Conservation (phyloP, 2,888 invertebrate species). For the Melieria picta region DNA sequence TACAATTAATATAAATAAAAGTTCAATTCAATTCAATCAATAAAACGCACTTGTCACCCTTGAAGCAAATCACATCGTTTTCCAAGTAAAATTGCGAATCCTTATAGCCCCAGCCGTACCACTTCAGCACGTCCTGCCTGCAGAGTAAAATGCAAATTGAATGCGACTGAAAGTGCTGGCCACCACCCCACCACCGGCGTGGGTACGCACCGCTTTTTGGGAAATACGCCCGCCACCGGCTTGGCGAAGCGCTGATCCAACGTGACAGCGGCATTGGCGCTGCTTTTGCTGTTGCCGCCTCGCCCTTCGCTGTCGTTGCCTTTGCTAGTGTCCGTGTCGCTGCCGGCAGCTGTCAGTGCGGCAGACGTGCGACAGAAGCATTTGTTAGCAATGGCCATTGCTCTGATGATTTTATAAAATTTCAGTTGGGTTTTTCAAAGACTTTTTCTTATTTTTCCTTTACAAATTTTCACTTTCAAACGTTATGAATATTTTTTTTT, state of each 20-base stretch:
- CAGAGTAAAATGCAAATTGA: slow-evolving; percentile 48
- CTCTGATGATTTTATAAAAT: neutral
- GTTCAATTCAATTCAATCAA: no score
- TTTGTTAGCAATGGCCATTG: slow-evolving; percentile 38
- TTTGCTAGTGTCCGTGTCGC: slow-evolving; percentile 10
- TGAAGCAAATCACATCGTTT: slow-evolving; percentile 74
- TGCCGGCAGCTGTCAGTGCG: neutral
- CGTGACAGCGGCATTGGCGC: slow-evolving; percentile 35
- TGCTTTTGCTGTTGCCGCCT: neutral
- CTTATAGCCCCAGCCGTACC: slow-evolving; percentile 99
- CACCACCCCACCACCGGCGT: neutral
- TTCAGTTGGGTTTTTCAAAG: neutral
- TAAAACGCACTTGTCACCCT: slow-evolving; percentile 81
- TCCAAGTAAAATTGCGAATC: slow-evolving; percentile 86
- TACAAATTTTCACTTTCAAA: no score
- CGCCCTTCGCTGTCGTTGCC: slow-evolving; percentile 11
- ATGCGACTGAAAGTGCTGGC: neutral
- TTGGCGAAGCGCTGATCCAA: slow-evolving; percentile 57
- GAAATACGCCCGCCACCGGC: slow-evolving; percentile 60
- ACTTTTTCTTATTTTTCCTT: neutral
- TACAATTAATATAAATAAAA: no score
- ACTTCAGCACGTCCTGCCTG: slow-evolving; percentile 92
- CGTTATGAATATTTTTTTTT: neutral
- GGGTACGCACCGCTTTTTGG: slow-evolving; percentile 59
- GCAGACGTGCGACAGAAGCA: slow-evolving; percentile 11